A percentile compares a stretch with the other conserved stretches of the same genome.
These are phyloP conservation scores for Telmatherina bonti DNA, from an alignment of 2,797 vertebrate genomes.

Conservation along the genomic window DNA sequence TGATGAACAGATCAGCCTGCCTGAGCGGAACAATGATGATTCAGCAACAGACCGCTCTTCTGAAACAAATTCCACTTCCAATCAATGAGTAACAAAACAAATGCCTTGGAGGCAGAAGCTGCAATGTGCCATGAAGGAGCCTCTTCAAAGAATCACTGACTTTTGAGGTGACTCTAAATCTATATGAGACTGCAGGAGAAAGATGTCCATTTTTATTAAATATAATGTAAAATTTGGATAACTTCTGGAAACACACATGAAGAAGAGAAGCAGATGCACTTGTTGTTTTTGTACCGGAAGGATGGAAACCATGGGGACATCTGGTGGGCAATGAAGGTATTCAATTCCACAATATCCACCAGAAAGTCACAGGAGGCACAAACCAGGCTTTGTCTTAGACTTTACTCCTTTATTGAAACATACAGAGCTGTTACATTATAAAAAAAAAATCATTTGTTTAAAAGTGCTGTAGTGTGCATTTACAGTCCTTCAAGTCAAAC, in stretches of 20 bases:
- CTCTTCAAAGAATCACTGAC: background rate
- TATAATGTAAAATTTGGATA: background rate
- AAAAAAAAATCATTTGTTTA: slow-evolving; percentile 26
- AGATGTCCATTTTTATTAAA: background rate
- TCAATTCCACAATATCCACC: slow-evolving; percentile 7
- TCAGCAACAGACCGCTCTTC: slow-evolving; percentile 9
- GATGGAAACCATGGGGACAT: slow-evolving; percentile 63
- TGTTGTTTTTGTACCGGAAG: background rate
- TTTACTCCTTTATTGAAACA: slow-evolving; percentile 48
- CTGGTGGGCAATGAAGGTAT: slow-evolving; percentile 63
- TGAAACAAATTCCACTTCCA: background rate
- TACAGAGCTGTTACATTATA: slow-evolving; percentile 15
- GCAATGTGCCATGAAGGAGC: background rate
- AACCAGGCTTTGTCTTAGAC: background rate
- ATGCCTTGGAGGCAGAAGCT: background rate
- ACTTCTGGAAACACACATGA: background rate
- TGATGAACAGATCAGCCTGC: slow-evolving; percentile 18
- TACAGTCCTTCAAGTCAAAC: slow-evolving; percentile 25
- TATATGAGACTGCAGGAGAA: background rate
- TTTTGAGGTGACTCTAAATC: slow-evolving; percentile 3
- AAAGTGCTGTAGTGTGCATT: slow-evolving; percentile 51
- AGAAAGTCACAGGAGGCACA: slow-evolving; percentile 16
- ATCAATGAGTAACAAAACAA: background rate
- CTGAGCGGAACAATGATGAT: slow-evolving; percentile 14
- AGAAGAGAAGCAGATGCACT: background rate